A percentile compares a stretch with the other conserved stretches of the same genome.
phyloP scores from a whole-genome alignment of 2,888 invertebrate genomes.

The Eupeodes latifasciatus region DNA sequence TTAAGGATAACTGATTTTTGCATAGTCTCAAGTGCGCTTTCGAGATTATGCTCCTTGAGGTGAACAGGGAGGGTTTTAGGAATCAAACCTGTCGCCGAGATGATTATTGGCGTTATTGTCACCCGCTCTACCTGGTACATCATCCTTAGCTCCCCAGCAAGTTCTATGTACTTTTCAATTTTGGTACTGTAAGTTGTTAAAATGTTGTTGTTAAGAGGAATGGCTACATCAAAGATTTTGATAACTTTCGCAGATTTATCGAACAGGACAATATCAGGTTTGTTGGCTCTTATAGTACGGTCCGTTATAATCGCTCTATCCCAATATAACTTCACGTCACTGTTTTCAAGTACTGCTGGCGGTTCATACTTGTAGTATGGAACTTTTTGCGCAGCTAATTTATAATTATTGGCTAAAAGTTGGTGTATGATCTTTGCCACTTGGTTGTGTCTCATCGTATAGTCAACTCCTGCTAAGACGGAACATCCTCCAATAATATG shows the following conservation, averaged over 20 bases:
- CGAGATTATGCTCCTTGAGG: background rate
- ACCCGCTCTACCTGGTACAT: conserved; percentile 13
- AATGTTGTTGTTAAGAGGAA: conserved; percentile 4
- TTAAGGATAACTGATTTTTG: conserved; percentile 38
- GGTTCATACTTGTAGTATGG: background rate
- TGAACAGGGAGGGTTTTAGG: conserved; percentile 1
- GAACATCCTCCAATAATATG: conserved; percentile 35
- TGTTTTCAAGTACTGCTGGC: too few relatives aligned
- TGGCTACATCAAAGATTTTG: background rate
- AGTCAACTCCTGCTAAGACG: conserved; percentile 27
- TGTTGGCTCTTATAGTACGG: background rate
- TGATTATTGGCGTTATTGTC: conserved; percentile 11
- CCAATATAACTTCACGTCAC: background rate
- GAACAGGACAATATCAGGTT: background rate
- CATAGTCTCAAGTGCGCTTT: conserved; percentile 10
- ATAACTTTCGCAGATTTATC: background rate
- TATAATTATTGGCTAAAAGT: background rate
- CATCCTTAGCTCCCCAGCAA: conserved; percentile 1
- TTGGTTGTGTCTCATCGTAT: conserved; percentile 36
- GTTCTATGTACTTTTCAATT: conserved; percentile 24
- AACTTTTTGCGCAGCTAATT: background rate
- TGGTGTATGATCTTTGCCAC: conserved; percentile 33
- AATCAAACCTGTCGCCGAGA: conserved; percentile 33
- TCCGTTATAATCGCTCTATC: background rate
- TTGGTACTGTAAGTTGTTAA: background rate